These are phyloP conservation scores for Numenius phaeopus DNA, from an alignment of 2,797 vertebrate genomes.

Conservation along the genomic window DNA sequence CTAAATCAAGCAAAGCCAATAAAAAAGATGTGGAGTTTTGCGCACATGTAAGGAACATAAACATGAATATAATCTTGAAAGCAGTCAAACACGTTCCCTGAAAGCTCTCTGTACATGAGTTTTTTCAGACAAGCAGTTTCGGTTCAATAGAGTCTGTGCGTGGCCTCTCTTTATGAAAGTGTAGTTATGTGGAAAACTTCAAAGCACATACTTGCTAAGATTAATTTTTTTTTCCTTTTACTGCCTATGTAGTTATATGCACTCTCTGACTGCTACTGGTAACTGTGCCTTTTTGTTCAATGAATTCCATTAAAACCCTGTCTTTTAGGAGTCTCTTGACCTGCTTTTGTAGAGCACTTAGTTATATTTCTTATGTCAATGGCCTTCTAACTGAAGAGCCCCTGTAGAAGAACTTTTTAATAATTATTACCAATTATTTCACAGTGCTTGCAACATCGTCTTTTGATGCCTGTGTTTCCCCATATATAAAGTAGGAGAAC, in stretches of 20 bases:
- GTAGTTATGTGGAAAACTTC: neutral
- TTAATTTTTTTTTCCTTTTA: neutral
- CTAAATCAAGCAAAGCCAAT: neutral
- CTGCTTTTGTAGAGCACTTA: neutral
- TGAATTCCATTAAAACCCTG: accelerated
- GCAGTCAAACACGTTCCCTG: neutral
- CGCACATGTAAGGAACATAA: neutral
- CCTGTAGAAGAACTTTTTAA: neutral
- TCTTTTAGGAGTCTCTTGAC: neutral
- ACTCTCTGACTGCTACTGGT: neutral
- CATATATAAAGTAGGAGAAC: neutral
- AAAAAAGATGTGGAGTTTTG: neutral
- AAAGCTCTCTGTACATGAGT: neutral
- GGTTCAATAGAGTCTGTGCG: neutral
- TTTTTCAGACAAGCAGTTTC: neutral
- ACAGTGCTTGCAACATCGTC: neutral
- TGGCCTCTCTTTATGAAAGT: neutral
- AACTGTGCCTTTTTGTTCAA: neutral
- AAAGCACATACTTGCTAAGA: neutral
- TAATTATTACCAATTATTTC: neutral
- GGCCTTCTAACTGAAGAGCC: neutral
- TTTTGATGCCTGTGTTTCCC: neutral
- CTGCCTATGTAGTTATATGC: neutral
- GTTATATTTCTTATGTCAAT: accelerated
- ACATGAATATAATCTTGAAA: neutral